Evolutionary conservation across 2,797 vertebrate species (phyloP).

Genomic region (Carduelis carduelis): DNA sequence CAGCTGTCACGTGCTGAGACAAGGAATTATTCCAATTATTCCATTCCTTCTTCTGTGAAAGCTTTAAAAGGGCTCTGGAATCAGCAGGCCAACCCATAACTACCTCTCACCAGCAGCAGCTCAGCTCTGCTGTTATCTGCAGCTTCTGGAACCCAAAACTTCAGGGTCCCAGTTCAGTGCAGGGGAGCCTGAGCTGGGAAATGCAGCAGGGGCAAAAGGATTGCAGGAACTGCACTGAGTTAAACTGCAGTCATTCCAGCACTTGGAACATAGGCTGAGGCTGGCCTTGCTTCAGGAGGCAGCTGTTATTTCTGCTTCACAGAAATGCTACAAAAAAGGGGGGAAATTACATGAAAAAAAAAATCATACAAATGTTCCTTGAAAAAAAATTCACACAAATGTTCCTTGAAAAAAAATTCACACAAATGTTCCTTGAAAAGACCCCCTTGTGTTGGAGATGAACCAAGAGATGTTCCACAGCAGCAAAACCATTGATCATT

Average conservation of each 20-base stretch:
- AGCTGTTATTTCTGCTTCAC: neutral
- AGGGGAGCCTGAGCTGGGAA: neutral
- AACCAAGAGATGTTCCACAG: neutral
- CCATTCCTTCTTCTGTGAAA: constrained; percentile 9
- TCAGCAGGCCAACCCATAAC: neutral
- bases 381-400: neutral
- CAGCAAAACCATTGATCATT: neutral
- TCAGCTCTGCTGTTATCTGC: neutral
- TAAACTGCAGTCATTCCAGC: neutral
- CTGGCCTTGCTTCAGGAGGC: neutral
- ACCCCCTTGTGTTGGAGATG: neutral
- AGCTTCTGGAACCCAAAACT: neutral
- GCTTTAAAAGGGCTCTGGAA: neutral
- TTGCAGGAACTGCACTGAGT: neutral
- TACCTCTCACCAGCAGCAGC: neutral
- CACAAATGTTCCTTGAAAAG: too few relatives aligned
- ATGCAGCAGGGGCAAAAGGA: neutral
- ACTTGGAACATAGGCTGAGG: neutral
- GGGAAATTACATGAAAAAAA: neutral
- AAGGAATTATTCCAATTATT: neutral
- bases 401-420: neutral
- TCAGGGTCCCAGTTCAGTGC: neutral
- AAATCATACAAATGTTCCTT: neutral
- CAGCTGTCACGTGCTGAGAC: neutral
- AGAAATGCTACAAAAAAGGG: neutral